phyloP scores from a whole-genome alignment of 2,888 invertebrate genomes.

The Hofmannophila pseudospretella region DNA sequence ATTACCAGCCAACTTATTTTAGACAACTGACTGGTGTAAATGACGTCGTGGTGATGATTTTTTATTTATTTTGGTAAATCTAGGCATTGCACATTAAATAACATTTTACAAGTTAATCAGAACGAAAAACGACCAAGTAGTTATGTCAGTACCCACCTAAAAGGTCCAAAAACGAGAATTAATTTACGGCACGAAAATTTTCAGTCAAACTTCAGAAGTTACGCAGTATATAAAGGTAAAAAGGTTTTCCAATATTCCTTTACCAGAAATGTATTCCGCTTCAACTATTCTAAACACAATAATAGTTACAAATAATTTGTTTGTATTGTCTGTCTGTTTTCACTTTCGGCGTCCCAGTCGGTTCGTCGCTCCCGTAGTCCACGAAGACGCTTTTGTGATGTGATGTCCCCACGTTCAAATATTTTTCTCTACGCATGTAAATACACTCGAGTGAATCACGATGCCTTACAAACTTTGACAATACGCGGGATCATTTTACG shows the following conservation, averaged over 20 bases:
- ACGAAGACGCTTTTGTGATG: slow-evolving; percentile 29
- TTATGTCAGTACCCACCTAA: too few species aligned
- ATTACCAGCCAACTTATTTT: too few species aligned
- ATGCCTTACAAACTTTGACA: slow-evolving; percentile 48
- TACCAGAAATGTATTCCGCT: slow-evolving; percentile 20
- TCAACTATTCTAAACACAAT: slow-evolving; percentile 22
- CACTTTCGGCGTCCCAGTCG: slow-evolving; percentile 15
- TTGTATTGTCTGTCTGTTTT: slow-evolving; percentile 27
- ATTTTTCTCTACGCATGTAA: slow-evolving; percentile 42
- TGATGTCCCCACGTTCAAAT: slow-evolving; percentile 38
- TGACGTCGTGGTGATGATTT: too few species aligned
- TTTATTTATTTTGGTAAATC: too few species aligned
- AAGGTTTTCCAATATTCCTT: slow-evolving; percentile 18
- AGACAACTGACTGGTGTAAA: too few species aligned
- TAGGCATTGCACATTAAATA: too few species aligned
- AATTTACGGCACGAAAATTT: too few species aligned
- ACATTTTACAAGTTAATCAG: too few species aligned
- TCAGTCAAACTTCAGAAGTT: too few species aligned
- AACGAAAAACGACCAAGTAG: too few species aligned
- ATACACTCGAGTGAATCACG: slow-evolving; percentile 47
- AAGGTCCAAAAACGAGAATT: too few species aligned
- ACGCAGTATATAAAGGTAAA: too few species aligned
- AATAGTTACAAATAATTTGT: slow-evolving; percentile 25
- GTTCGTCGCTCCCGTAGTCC: slow-evolving; percentile 25
- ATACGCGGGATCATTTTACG: slow-evolving; percentile 50